A percentile compares a stretch with the other conserved stretches of the same genome.
phyloP scores from a whole-genome alignment of 2,113 vertebrate species.

The Clupea harengus region DNA sequence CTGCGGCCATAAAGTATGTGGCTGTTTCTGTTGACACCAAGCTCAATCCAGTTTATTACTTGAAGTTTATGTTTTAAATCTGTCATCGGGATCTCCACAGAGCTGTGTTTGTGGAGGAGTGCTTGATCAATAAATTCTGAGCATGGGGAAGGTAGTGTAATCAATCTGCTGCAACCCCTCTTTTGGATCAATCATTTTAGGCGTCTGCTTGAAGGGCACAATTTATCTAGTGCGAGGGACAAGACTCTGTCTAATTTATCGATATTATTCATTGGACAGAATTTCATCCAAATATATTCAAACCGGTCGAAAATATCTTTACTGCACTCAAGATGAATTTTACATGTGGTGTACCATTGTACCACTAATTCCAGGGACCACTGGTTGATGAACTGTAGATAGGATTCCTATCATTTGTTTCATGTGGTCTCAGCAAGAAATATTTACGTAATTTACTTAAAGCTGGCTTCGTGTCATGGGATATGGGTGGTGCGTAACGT shows the following conservation, averaged over 20 bases:
- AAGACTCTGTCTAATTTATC: conserved; percentile 19
- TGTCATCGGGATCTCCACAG: conserved; percentile 32
- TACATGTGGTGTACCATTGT: not conserved
- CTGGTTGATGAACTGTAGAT: not conserved
- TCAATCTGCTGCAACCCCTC: conserved; percentile 34
- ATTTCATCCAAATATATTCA: conserved; percentile 1
- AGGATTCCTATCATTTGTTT: not conserved
- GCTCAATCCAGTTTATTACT: conserved; percentile 42
- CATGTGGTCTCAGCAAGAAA: not conserved
- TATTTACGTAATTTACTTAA: not conserved
- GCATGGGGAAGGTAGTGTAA: conserved; percentile 33
- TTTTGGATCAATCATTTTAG: conserved; percentile 26
- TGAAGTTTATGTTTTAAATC: conserved; percentile 40
- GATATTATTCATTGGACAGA: conserved; percentile 15
- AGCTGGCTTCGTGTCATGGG: not conserved
- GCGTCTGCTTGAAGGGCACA: conserved; percentile 27
- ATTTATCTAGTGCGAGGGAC: not conserved
- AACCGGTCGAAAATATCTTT: not conserved
- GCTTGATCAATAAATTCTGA: conserved; percentile 37
- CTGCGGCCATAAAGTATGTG: conserved; percentile 23
- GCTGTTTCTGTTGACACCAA: conserved; percentile 28
- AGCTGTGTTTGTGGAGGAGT: not conserved
- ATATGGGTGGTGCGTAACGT: not conserved
- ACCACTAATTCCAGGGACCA: not conserved
- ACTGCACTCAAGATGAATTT: not conserved